phyloP scores from a whole-genome alignment of 2,888 invertebrate species.

The Asteroscopus sphinx region DNA sequence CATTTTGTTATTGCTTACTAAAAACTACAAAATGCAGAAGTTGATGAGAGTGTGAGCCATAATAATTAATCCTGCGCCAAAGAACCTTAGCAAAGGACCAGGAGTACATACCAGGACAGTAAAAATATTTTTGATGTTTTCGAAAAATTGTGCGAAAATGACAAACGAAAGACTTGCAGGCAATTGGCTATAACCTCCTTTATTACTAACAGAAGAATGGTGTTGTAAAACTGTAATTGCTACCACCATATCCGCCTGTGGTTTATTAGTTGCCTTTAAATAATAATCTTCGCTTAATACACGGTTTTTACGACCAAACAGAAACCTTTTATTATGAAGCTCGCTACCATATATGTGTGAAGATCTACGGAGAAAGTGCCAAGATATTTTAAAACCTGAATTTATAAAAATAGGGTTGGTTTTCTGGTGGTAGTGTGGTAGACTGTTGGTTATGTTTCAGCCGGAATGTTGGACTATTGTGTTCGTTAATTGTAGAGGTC shows the following conservation, averaged over 20 bases:
- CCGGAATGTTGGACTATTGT: conserved; percentile 19
- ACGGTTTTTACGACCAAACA: conserved; percentile 50
- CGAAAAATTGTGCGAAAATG: background rate
- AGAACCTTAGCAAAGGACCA: no score
- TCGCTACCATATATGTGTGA: background rate
- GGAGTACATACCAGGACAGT: no score
- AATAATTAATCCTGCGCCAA: no score
- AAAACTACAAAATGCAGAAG: no score
- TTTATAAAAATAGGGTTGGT: background rate
- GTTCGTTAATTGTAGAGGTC: conserved; percentile 34
- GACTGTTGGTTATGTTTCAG: background rate
- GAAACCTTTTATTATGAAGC: conserved; percentile 24
- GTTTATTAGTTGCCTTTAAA: conserved; percentile 59
- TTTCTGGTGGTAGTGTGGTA: background rate
- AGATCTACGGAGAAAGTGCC: background rate
- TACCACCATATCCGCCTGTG: conserved; percentile 57
- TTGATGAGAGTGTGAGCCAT: no score
- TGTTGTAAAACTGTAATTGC: conserved; percentile 59
- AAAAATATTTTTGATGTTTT: background rate
- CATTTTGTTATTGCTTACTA: no score
- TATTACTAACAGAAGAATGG: conserved; percentile 54
- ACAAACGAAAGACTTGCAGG: conserved; percentile 16
- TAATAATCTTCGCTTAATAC: conserved; percentile 56
- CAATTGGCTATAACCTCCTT: conserved; percentile 48
- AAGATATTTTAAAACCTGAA: conserved; percentile 4